Evolutionary conservation across 2,888 invertebrate species (phyloP).

Genomic region (Odontothrips loti): DNA sequence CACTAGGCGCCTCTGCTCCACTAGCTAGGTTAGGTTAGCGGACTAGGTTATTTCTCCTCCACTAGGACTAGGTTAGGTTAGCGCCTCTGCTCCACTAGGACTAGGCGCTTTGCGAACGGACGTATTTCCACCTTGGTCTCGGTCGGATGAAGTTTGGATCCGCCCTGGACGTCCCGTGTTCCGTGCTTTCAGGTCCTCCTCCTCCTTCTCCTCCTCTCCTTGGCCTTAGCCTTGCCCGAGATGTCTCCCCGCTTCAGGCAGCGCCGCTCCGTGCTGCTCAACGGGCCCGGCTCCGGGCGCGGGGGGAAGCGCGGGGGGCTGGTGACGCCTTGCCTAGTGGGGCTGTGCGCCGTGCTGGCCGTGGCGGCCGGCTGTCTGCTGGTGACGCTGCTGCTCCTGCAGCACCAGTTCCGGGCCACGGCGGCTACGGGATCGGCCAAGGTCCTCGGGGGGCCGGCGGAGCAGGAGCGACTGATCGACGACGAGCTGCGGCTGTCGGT

Average conservation of each 20-base stretch:
- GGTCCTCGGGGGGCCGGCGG: background rate
- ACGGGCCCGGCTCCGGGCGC: constrained; percentile 17
- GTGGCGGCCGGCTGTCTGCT: constrained; percentile 7
- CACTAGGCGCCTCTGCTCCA: no score
- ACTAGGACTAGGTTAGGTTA: no score
- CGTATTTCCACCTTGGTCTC: no score
- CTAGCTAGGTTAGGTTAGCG: no score
- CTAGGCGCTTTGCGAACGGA: no score
- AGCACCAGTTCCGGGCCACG: background rate
- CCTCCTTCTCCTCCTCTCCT: no score
- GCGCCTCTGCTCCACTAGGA: no score
- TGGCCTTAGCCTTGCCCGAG: background rate
- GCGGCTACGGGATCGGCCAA: background rate
- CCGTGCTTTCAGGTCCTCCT: no score
- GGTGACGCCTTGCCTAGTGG: constrained; percentile 6
- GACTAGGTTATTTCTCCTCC: no score
- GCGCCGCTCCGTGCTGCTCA: constrained; percentile 13
- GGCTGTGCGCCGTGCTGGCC: constrained; percentile 9
- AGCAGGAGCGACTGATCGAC: background rate
- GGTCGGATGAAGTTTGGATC: no score
- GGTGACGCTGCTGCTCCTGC: constrained; percentile 5
- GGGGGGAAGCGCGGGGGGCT: background rate
- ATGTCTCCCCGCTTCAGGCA: background rate
- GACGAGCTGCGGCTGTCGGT: background rate
- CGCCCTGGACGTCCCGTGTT: no score